Evolutionary conservation across 2,797 vertebrate genomes (phyloP).

Genomic region (Squalus acanthias): DNA sequence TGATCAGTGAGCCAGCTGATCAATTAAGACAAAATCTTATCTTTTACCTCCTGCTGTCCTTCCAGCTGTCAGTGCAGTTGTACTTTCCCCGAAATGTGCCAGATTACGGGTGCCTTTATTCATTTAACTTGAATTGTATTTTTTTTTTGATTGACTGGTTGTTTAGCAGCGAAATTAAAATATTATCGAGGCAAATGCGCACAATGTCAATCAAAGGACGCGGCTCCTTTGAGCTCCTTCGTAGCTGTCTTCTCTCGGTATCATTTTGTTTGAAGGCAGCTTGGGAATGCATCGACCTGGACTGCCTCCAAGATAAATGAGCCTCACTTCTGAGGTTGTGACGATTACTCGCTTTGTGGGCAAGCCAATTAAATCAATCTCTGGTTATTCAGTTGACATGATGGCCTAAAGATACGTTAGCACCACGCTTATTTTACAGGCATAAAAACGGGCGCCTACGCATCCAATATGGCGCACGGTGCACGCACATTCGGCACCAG

Average conservation of each 20-base stretch:
- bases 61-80: not conserved
- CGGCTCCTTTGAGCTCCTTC: not conserved
- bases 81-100: not conserved
- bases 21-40: conserved; percentile 28
- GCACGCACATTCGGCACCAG: not conserved
- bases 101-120: not conserved
- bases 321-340: not conserved
- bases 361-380: not conserved
- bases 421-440: not conserved
- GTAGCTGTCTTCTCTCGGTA: not conserved
- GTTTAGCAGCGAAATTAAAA: not conserved
- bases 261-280: not conserved
- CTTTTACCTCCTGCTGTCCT: not conserved
- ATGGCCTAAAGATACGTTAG: not conserved
- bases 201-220: not conserved
- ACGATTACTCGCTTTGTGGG: too few species aligned
- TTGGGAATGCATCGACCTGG: not conserved
- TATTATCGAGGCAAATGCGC: not conserved
- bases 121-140: not conserved
- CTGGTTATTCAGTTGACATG: not conserved
- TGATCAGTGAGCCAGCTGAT: conserved; percentile 4
- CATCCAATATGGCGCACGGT: not conserved
- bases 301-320: not conserved
- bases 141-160: not conserved
- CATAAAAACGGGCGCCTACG: not conserved